Evolutionary conservation across 2,797 vertebrate genomes (phyloP).

Genomic region (Enteromius radiatus): DNA sequence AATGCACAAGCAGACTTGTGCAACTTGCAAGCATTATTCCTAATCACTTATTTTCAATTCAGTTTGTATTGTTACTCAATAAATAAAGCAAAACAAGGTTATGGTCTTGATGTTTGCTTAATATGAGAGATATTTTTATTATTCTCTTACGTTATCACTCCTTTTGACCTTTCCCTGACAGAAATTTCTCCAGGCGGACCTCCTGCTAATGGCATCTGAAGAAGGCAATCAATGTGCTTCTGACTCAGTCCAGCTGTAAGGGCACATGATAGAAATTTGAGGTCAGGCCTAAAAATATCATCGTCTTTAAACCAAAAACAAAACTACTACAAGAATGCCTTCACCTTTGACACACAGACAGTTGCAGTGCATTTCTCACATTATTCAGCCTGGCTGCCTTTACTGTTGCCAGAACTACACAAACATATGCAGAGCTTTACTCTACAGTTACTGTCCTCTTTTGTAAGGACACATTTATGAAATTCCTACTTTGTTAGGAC

Average conservation of each 20-base stretch:
- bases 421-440: background rate
- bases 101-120: background rate
- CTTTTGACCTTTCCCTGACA: slow-evolving; percentile 64
- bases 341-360: slow-evolving; percentile 19
- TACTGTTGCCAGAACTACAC: background rate
- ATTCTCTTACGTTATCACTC: background rate
- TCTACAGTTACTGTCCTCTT: background rate
- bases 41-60: background rate
- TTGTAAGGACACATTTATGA: background rate
- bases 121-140: background rate
- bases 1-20: background rate
- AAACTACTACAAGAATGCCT: background rate
- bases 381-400: background rate
- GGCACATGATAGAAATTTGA: slow-evolving; percentile 34
- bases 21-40: background rate
- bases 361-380: background rate
- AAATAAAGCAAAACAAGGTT: background rate
- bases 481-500: background rate
- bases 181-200: slow-evolving; percentile 57
- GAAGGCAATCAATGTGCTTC: slow-evolving; percentile 48
- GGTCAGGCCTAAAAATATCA: slow-evolving; percentile 37
- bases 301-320: slow-evolving; percentile 12
- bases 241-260: slow-evolving; percentile 47
- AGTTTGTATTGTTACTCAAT: background rate
- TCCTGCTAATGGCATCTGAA: slow-evolving; percentile 47